phyloP scores from a whole-genome alignment of 2,113 vertebrate species.

The Planiliza haematocheilus region DNA sequence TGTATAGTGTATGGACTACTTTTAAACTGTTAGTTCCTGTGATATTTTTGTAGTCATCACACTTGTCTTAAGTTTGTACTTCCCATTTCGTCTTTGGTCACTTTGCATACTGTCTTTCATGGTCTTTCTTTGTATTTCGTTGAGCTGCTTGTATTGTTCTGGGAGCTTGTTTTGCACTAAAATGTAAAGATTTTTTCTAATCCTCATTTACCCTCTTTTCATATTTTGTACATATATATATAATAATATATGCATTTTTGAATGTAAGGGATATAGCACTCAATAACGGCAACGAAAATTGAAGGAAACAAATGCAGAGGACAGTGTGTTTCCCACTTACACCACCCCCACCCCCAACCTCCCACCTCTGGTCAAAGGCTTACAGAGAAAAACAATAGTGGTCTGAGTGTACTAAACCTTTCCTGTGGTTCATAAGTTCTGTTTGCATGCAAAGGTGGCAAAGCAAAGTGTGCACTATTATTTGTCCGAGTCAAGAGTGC shows the following conservation, averaged over 20 bases:
- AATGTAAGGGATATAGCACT: too few relatives aligned
- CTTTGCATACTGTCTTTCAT: background rate
- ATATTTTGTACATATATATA: too few relatives aligned
- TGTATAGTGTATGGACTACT: background rate
- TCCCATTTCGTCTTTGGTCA: background rate
- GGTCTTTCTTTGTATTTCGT: background rate
- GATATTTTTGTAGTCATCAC: background rate
- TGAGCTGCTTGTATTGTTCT: background rate
- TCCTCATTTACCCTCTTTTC: too few relatives aligned
- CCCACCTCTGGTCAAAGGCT: background rate
- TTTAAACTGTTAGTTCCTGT: background rate
- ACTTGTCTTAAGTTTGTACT: too few relatives aligned
- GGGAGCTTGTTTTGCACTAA: background rate
- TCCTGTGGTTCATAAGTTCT: constrained; percentile 34
- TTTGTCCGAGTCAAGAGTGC: background rate
- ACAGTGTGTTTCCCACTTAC: too few relatives aligned
- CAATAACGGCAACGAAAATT: too few relatives aligned
- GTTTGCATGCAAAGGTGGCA: background rate
- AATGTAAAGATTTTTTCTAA: too few relatives aligned
- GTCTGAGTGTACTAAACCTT: constrained; percentile 13
- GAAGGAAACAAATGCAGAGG: too few relatives aligned
- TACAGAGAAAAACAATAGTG: constrained; percentile 6
- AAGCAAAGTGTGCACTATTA: background rate
- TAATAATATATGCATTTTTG: too few relatives aligned
- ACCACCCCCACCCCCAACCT: too few relatives aligned